These are phyloP conservation scores for Ctenomys sociabilis DNA, from an alignment of 2,113 vertebrate genomes.

Conservation along the genomic window DNA sequence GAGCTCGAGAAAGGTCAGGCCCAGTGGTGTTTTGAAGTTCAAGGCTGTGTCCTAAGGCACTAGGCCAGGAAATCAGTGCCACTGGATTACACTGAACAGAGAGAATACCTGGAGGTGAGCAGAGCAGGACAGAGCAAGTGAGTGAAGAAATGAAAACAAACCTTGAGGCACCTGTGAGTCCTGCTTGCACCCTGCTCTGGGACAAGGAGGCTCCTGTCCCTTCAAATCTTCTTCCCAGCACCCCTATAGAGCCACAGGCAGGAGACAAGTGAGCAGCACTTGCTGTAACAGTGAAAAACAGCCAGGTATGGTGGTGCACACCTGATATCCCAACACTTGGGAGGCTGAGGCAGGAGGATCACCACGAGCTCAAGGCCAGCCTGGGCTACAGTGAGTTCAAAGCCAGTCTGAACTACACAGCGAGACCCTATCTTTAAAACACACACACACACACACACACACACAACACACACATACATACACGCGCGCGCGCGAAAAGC, in stretches of 20 bases:
- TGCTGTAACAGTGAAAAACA: not conserved
- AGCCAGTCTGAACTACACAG: not conserved
- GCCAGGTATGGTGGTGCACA: not conserved
- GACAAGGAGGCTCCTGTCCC: not conserved
- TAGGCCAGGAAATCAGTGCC: not conserved
- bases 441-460: too few relatives aligned
- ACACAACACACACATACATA: too few relatives aligned
- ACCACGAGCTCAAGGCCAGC: not conserved
- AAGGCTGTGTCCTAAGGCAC: not conserved
- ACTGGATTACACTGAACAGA: not conserved
- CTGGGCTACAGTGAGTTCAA: not conserved
- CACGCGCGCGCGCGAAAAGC: not conserved
- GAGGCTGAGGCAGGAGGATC: not conserved
- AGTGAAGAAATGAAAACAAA: not conserved
- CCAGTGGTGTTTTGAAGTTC: not conserved
- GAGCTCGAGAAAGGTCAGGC: not conserved
- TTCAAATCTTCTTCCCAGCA: accelerated
- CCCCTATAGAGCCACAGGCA: too few relatives aligned
- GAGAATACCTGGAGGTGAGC: not conserved
- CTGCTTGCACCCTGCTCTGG: not conserved
- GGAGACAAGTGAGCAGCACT: accelerated
- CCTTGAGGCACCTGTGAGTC: not conserved
- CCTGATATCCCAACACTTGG: not conserved
- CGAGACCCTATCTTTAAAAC: not conserved
- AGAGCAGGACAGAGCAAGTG: not conserved